These are phyloP conservation scores for Ptiloglossa arizonensis DNA, from an alignment of 1,140 invertebrate species.

Conservation along the genomic window DNA sequence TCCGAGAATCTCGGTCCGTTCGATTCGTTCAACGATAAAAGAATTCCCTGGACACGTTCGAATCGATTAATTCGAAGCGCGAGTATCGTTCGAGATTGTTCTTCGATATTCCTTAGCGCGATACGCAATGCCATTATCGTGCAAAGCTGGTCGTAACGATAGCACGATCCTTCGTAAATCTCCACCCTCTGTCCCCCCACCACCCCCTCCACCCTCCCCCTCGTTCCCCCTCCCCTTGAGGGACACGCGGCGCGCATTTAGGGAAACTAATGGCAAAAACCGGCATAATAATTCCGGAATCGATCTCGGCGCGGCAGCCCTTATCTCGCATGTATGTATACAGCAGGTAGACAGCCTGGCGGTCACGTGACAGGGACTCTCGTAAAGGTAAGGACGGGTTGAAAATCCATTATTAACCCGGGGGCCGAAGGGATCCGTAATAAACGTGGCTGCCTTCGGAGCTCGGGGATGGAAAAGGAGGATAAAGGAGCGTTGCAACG, in stretches of 20 bases:
- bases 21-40: no score
- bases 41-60: no score
- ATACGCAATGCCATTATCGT: no score
- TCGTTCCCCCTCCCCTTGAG: no score
- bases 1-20: no score
- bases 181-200: no score
- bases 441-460: conserved; percentile 66
- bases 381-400: conserved; percentile 77
- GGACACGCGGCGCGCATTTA: conserved; percentile 74
- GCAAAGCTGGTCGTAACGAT: no score
- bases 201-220: conserved; percentile 47
- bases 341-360: conserved; percentile 69
- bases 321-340: conserved; percentile 77
- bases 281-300: conserved; percentile 69
- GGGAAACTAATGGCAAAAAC: conserved; percentile 77
- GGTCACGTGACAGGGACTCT: conserved; percentile 72
- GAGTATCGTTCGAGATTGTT: no score
- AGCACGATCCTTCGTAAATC: not conserved
- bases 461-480: not conserved
- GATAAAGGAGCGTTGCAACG: not conserved
- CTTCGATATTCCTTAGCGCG: no score
- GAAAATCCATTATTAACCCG: conserved; percentile 79
- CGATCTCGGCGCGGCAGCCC: conserved; percentile 55
- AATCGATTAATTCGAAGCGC: no score
- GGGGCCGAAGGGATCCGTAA: conserved; percentile 62